Conservation (phyloP, 2,888 invertebrate species). For the Tachystola acroxantha region DNA sequence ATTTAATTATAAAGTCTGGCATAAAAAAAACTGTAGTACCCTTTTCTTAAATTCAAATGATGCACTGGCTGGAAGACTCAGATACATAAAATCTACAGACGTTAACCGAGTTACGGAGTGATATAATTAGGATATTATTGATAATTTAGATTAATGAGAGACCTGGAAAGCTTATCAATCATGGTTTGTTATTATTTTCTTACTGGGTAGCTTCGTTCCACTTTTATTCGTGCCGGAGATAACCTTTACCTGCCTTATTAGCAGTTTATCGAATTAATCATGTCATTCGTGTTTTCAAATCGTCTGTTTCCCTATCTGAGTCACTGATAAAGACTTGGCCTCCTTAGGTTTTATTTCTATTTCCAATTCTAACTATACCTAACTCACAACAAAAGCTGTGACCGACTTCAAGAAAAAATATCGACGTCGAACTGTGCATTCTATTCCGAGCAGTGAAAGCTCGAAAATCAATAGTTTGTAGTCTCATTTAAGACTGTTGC, state of each 20-base stretch:
- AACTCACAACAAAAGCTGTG: conserved; percentile 8
- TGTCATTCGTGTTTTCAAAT: conserved; percentile 6
- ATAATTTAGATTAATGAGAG: no score
- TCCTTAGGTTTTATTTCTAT: conserved; percentile 9
- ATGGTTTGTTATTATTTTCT: no score
- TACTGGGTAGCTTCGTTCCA: no score
- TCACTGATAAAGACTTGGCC: conserved; percentile 17
- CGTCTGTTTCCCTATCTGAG: conserved; percentile 8
- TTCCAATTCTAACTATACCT: conserved; percentile 5
- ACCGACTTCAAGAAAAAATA: conserved; percentile 3
- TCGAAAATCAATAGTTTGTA: conserved; percentile 22
- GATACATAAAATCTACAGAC: no score
- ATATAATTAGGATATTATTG: no score
- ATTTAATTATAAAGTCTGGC: no score
- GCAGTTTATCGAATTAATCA: conserved; percentile 10
- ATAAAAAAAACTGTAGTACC: no score
- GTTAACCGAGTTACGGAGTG: no score
- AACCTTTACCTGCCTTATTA: conserved; percentile 7
- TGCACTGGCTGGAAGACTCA: no score
- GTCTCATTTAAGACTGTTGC: background rate
- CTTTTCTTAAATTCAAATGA: no score
- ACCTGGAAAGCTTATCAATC: no score
- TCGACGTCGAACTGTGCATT: conserved; percentile 6
- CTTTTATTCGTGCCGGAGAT: no score
- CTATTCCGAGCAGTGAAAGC: conserved; percentile 18